Evolutionary conservation across 2,888 invertebrate genomes (phyloP), one percentile per base, ranked within the genome.

Genomic region (Sclerodermus sp.): DNA sequence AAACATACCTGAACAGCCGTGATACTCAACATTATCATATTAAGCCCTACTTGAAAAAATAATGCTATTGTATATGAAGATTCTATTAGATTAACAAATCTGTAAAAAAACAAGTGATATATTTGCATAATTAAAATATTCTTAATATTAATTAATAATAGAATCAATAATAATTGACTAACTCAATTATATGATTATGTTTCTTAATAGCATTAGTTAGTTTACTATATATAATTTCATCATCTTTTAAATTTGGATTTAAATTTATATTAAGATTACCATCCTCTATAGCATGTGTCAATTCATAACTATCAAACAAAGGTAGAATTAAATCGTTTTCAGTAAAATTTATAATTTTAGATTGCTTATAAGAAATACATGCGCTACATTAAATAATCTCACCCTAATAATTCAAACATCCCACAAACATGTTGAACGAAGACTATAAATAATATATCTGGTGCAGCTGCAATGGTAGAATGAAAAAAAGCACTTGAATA

Each of bases 1-100:
- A 2, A 9, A 29, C 9, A 1, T 32, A 45, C 48, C 16, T 49
- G 48, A 13, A 49, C 45, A 31, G 45, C 48, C 9, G 38, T 42
- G 34, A 49, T 45, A 32, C 48, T 49, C 29, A 44, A 17, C 17
- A 36, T 36, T 13, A 37, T 36, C 36, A 44, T 23, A 12, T 36
- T 34, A 1, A 36, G 16, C 1, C 44, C 44, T 10, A 36, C 10
- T 37, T 34, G 36, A 44, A 44, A 10, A 5, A 44, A 18, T 9
- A 36, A 36, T 3, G 18, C 10, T 0, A 34, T 14, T 23, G 44
- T 13, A 15, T 36, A 44, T 4, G 18, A 16, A 36, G 14, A 17
- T 29, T 44, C 44, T 3, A 44, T 44, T 1, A 9, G 12, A 17
- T 44, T 14, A 10, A 23, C 34, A 12, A 23, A 37, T 13, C 44